Conservation (phyloP, 2,113 vertebrate species). For the Parus major region DNA sequence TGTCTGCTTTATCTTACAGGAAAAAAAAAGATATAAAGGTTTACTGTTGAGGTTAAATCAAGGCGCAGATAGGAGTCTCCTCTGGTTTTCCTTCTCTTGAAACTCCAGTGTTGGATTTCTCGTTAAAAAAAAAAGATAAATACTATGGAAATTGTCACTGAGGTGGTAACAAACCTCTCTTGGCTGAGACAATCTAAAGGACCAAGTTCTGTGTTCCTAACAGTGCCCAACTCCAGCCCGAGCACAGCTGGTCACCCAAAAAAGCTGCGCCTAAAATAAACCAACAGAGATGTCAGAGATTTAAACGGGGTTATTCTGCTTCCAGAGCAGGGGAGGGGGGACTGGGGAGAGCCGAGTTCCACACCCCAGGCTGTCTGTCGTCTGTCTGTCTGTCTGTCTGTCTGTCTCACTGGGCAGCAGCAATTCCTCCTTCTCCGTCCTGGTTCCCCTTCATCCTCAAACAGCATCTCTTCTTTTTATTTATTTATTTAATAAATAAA, state of each 20-base stretch:
- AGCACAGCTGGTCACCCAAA: background rate
- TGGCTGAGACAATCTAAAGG: background rate
- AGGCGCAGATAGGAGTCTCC: background rate
- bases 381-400: background rate
- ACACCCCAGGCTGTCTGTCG: background rate
- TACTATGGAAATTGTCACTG: background rate
- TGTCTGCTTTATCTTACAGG: background rate
- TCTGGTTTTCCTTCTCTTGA: background rate
- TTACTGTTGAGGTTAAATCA: background rate
- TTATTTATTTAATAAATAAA: too few relatives aligned
- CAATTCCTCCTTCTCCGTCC: background rate
- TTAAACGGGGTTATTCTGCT: background rate
- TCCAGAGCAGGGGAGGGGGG: background rate
- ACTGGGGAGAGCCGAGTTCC: background rate
- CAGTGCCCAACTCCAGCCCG: background rate
- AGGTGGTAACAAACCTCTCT: background rate
- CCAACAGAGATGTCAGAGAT: accelerated
- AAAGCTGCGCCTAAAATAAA: background rate
- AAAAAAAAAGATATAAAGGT: background rate
- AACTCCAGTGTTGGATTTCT: background rate
- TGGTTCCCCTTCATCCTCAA: background rate
- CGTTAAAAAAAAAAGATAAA: background rate
- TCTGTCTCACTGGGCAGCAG: background rate
- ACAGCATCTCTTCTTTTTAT: background rate
- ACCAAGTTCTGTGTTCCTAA: background rate